A percentile compares a stretch with the other conserved stretches of the same genome.
These are phyloP conservation scores for Pterocles burchelli DNA, from an alignment of 2,113 vertebrate genomes.

Conservation along the genomic window DNA sequence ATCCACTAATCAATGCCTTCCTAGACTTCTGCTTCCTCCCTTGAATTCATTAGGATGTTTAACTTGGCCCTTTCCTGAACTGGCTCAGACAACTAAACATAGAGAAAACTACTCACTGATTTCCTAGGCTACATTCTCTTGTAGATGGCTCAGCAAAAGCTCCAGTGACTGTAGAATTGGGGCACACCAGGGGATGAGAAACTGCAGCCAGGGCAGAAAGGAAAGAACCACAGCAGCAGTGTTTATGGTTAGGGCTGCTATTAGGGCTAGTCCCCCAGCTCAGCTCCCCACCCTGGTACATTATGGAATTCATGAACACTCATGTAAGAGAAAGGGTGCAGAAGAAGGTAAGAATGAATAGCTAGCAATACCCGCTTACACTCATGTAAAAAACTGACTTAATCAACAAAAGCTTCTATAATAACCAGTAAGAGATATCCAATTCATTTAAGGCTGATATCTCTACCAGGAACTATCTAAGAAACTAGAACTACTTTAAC, in stretches of 20 bases:
- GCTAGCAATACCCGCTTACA: background rate
- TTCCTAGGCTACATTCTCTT: background rate
- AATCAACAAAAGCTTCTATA: background rate
- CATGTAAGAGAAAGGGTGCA: fast-evolving
- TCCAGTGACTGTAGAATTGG: background rate
- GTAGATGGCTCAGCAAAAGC: background rate
- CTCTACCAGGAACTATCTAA: background rate
- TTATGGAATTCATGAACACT: background rate
- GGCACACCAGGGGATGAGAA: background rate
- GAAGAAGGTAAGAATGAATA: background rate
- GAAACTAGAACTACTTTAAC: background rate
- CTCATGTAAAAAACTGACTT: background rate
- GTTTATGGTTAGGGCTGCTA: background rate
- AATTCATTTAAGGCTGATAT: background rate
- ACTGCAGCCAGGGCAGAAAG: background rate
- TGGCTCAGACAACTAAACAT: background rate
- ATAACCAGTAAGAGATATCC: fast-evolving
- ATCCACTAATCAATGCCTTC: background rate
- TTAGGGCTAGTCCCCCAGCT: fast-evolving
- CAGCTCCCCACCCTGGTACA: background rate
- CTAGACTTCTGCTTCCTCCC: background rate
- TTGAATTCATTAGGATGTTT: background rate
- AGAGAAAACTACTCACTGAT: background rate
- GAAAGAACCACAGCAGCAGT: background rate
- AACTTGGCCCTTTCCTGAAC: background rate